phyloP scores from a whole-genome alignment of 2,113 vertebrate genomes.

The Typhlomys cinereus region DNA sequence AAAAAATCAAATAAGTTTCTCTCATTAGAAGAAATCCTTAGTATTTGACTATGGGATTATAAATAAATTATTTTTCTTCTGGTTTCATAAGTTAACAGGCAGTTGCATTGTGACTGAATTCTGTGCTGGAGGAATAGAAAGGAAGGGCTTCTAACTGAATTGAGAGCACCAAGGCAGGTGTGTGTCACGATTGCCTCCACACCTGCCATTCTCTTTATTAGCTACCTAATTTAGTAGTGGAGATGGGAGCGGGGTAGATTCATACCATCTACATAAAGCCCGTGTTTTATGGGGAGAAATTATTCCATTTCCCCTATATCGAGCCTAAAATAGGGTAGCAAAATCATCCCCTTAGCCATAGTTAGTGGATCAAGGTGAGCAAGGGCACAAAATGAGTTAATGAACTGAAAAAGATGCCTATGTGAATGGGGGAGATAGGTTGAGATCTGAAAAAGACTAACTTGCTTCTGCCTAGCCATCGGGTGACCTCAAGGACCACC shows the following conservation, averaged over 20 bases:
- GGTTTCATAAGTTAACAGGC: not conserved
- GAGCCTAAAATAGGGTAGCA: not conserved
- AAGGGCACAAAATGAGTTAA: not conserved
- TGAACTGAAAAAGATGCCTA: not conserved
- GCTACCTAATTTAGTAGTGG: not conserved
- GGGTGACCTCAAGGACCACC: not conserved
- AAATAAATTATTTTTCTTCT: slow-evolving; percentile 9
- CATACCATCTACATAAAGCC: not conserved
- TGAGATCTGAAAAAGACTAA: slow-evolving; percentile 15
- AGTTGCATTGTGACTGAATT: not conserved
- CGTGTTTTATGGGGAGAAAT: not conserved
- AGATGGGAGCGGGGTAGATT: not conserved
- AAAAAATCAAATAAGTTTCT: not conserved
- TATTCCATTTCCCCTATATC: not conserved
- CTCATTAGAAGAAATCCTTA: not conserved
- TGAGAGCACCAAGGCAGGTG: not conserved
- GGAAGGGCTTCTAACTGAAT: not conserved
- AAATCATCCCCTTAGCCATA: not conserved
- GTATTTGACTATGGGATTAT: not conserved
- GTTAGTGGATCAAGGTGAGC: not conserved
- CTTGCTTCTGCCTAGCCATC: not conserved
- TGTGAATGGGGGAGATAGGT: not conserved
- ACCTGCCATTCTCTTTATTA: not conserved
- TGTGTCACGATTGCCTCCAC: not conserved
- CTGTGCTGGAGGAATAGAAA: not conserved